These are phyloP conservation scores for Eurystomus glaucurus DNA, from an alignment of 2,797 vertebrate species.

Conservation along the genomic window DNA sequence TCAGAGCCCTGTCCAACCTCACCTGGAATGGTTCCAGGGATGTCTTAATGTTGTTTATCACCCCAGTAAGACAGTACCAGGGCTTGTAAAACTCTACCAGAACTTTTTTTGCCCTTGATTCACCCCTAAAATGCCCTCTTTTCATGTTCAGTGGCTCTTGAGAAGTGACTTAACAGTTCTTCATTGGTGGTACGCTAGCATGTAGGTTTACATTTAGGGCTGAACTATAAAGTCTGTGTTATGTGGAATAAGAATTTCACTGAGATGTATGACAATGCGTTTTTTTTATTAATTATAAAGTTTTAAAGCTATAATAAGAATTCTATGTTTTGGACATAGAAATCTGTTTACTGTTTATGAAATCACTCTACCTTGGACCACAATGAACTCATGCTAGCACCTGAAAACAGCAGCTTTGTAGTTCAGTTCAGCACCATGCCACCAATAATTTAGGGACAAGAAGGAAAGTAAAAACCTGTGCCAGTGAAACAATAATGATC, in stretches of 20 bases:
- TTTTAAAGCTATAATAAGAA: neutral
- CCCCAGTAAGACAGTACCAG: neutral
- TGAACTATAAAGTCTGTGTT: neutral
- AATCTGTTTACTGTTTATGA: neutral
- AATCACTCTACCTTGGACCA: neutral
- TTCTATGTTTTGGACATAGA: neutral
- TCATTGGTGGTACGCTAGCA: neutral
- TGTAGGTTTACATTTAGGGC: neutral
- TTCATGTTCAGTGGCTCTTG: neutral
- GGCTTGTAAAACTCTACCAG: neutral
- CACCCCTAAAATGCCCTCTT: rapidly evolving
- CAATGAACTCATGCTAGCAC: neutral
- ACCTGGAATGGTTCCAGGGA: neutral
- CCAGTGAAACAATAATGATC: neutral
- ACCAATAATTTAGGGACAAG: neutral
- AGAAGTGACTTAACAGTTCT: neutral
- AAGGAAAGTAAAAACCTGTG: neutral
- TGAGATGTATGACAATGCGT: neutral
- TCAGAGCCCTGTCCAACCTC: neutral
- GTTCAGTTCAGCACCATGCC: neutral
- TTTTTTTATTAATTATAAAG: neutral
- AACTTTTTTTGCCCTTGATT: neutral
- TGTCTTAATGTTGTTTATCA: neutral
- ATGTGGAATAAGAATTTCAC: neutral
- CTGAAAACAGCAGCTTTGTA: neutral